Base-by-base conservation (phyloP, 2,888 invertebrate genomes). In the Sinopyrophorus schimmeli region DNA sequence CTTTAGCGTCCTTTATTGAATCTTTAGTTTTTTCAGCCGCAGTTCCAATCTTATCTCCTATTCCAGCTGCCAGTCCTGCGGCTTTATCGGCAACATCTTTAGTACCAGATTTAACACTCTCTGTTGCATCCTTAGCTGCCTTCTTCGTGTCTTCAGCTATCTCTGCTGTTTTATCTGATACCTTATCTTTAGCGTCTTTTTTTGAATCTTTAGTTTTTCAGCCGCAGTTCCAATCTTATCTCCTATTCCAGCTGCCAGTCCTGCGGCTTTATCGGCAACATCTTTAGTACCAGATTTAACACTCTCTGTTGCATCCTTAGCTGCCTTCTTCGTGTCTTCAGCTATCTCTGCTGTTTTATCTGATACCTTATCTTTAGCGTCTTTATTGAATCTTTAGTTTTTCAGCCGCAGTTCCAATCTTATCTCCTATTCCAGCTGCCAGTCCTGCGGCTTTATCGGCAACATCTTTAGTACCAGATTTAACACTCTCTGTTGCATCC, bases 171-270 rank as follows among this genome's bases (percentile, higher is more conserved):
- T 28, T 14, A 16, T 14, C 28, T 14, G 14, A 15, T 2, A 10
- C n/a, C n/a, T 34, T 34, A 3, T 34, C 18, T 9, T 34, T 34
- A 5, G 18, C 10, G 9, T 26, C 9, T 26, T 26, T 18, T 18
- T 5, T 6, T 18, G 18, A 5, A 4, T 18, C 6, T 18, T 5
- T 6, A 7, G n/a, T 21, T 21, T 3, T 5, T n/a, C 27, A 12
- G 7, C 10, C 18, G 3, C 39, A 17, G 11, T 6, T 2, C 17
- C 18, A 10, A 48, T 23, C 11, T 52, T 56, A 1, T 41, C 37
- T 7, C 34, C 46, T 3, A 52, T 7, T 11, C 26, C 23, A 6
- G 37, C 18, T 6, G 53, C 30, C 27, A 53, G 53, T 5, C 46
- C 37, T 9, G 37, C 26, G 1, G 41, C 38, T 14, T 51, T 47